phyloP scores from a whole-genome alignment of 2,113 vertebrate species.

The Dunckerocampus dactyliophorus region DNA sequence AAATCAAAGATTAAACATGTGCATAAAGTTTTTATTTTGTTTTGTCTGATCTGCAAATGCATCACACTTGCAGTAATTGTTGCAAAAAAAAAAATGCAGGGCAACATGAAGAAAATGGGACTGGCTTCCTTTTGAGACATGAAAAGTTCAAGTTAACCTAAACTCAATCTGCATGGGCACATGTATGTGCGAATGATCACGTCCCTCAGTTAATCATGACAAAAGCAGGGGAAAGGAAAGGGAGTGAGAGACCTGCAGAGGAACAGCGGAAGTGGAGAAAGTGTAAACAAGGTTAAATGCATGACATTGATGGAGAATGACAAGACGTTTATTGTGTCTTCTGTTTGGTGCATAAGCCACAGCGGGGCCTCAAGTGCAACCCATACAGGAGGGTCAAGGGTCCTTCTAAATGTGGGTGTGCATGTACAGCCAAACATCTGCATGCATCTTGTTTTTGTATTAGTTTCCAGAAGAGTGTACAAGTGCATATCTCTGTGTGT shows the following conservation, averaged over 20 bases:
- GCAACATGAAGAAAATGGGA: constrained; percentile 23
- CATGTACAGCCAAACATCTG: constrained; percentile 17
- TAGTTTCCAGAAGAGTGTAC: constrained; percentile 29
- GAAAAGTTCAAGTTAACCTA: constrained; percentile 47
- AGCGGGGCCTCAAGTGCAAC: constrained; percentile 26
- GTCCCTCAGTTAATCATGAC: constrained; percentile 56
- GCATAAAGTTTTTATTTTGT: no score
- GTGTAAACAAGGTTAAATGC: constrained; percentile 46
- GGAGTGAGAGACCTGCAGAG: neutral
- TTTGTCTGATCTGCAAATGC: neutral
- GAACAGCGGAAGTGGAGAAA: constrained; percentile 12
- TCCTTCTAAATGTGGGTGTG: constrained; percentile 8
- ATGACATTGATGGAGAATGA: constrained; percentile 37
- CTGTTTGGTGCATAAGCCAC: constrained; percentile 44
- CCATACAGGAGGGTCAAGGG: constrained; percentile 7
- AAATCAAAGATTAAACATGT: neutral
- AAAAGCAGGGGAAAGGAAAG: constrained; percentile 28
- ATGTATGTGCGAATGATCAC: constrained; percentile 53
- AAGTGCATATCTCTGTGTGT: constrained; percentile 16
- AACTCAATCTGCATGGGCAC: constrained; percentile 25
- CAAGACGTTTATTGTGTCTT: constrained; percentile 35
- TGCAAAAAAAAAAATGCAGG: constrained; percentile 5
- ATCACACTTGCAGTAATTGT: constrained; percentile 1
- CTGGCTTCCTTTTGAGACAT: constrained; percentile 26
- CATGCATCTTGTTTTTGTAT: constrained; percentile 35